These are phyloP conservation scores for Drosophila kanapiae DNA, from an alignment of 1,140 invertebrate genomes.

Conservation along the genomic window DNA sequence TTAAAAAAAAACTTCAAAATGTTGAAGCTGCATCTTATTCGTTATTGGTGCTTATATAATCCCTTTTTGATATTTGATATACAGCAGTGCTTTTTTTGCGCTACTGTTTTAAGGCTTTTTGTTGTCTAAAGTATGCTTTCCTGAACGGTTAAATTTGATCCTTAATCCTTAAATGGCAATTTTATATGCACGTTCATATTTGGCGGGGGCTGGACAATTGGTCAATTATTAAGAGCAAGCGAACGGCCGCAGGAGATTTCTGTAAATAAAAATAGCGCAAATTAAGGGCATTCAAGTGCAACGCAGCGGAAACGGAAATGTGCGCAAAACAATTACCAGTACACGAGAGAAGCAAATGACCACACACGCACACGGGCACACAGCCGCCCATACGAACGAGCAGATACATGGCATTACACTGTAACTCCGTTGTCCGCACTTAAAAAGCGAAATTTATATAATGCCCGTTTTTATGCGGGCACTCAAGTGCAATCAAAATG, in stretches of 20 bases:
- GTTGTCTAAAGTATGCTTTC: no score
- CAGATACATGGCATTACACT: slow-evolving; percentile 34
- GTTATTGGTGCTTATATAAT: no score
- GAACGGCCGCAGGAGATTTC: slow-evolving; percentile 25
- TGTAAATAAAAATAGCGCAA: slow-evolving; percentile 73
- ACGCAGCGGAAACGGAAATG: slow-evolving; percentile 78
- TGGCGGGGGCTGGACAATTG: slow-evolving; percentile 47
- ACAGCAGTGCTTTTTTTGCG: no score
- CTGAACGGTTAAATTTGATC: neutral
- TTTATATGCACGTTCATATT: slow-evolving; percentile 28
- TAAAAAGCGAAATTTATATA: slow-evolving; percentile 69
- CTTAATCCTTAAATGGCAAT: slow-evolving; percentile 2
- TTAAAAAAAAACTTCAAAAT: no score
- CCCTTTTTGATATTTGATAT: no score
- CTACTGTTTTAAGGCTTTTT: no score
- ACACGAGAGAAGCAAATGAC: slow-evolving; percentile 30
- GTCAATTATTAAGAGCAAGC: slow-evolving; percentile 57
- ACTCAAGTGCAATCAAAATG: slow-evolving; percentile 79
- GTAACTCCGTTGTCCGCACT: slow-evolving; percentile 55
- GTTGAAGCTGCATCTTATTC: no score
- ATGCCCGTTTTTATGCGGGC: slow-evolving; percentile 73
- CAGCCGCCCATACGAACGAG: slow-evolving; percentile 13
- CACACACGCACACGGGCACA: slow-evolving; percentile 11
- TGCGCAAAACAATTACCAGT: slow-evolving; percentile 75
- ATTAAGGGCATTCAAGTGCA: slow-evolving; percentile 79